Base-by-base conservation (phyloP, 2,888 invertebrate species). In the Tridacna gigas region DNA sequence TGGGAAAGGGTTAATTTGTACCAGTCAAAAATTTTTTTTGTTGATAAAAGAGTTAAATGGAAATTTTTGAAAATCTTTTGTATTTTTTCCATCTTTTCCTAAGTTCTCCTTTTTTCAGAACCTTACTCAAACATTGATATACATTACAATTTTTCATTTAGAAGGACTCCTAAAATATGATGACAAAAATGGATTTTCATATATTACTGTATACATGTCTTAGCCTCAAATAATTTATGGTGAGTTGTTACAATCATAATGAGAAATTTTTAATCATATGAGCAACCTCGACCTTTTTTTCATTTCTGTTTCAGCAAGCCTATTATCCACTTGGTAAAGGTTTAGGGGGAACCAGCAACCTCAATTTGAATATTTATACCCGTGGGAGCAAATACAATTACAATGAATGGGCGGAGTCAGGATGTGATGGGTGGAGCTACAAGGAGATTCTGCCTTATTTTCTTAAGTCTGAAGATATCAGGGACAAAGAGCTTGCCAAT, bases 381-480 rank as follows among this genome's bases (percentile, higher is more conserved):
- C 28, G 75, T 13, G 75, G 75, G 1, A 74, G 74, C n/a, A 15
- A 12, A 15, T 26, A 60, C 26, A 56, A 74, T 26, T 74, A 26
- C 37, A 56, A 74, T n/a, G 74, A 26, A n/a, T 74, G 74, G 74
- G 22, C 25, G 28, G n/a, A 22, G 20, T n/a, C 61, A 15, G 75
- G 75, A 9, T 61, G 75, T 63, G 28, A 22, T 13, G 75, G 75
- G 22, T 75, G 75, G 75, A 75, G 75, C 22, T 75, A 75, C n/a
- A 45, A 75, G 4, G 75, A 75, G 12, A 63, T 75, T n/a, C 75
- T 75, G 0, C 75, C 75, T n/a, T 75, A 75, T n/a, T 75, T 75
- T 26, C 47, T 63, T 12, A 75, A 69, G n/a, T 69, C 69, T 13
- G 69, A 69, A 47, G 5, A 69, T 47, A 45, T 69, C 20, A 9